Base-by-base conservation (phyloP, 2,113 vertebrate species). In the Hystrix brachyura region DNA sequence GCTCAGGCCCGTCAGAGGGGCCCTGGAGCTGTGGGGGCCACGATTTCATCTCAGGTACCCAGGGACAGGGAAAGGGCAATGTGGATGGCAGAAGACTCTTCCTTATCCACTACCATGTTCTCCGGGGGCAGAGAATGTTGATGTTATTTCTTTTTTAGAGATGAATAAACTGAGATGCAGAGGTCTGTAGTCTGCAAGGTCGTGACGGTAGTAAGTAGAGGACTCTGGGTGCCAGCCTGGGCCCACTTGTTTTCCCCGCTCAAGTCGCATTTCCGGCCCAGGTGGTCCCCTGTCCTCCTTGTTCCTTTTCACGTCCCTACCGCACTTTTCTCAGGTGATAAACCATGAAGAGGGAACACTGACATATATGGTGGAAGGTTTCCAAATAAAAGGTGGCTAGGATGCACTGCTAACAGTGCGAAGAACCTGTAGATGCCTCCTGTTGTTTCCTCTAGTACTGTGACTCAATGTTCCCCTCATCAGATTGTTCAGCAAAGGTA, bases 201-300 rank as follows among this genome's bases (percentile, higher is more conserved):
- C 48, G 60, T 25, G 53, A 71, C 9, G 18, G 25, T 53, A 48
- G 21, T 9, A 14, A 65, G 53, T 18, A 59, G 76, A 8, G 7
- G 43, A 62, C 11, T 74, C 23, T 29, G 76, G 51, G 62, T 65
- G 38, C 3, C 48, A 34, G 43, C 46, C 17, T 29, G 1, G 1
- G 85, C 32, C n/a, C 29, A 1, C 17, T n/a, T 38, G 59, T 17
- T n/a, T 25, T 14, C 32, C 17, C 18, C 86, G 2, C 76, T 64
- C 9, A 32, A 23, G 23, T 51, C 10, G 51, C 43, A 10, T 32
- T 18, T 46, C 59, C 34, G 23, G 59, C 60, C 62, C 62, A 51
- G 2, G 23, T 34, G 5, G 15, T 48, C 0, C 6, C n/a, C 5
- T 46, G 11, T 57, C 23, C 7, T 60, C 46, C 43, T 0, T 18